These are phyloP conservation scores for Sycophaga agraensis DNA, from an alignment of 1,140 invertebrate genomes.

Conservation along the genomic window DNA sequence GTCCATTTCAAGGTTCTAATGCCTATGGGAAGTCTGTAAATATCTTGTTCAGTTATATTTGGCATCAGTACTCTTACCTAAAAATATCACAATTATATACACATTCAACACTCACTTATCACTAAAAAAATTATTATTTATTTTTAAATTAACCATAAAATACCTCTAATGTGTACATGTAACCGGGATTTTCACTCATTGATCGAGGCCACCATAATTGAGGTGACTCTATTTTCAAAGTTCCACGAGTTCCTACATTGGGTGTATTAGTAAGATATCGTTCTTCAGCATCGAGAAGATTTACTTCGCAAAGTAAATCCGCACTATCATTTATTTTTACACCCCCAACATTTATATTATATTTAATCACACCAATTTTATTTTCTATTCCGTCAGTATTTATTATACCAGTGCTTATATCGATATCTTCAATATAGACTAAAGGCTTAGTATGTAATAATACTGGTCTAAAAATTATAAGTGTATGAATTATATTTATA, in stretches of 20 bases:
- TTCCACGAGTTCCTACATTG: slow-evolving; percentile 57
- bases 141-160: background rate
- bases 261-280: slow-evolving; percentile 55
- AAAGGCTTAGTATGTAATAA: slow-evolving; percentile 83
- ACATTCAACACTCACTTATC: no score
- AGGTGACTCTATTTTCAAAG: slow-evolving; percentile 68
- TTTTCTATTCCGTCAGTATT: slow-evolving; percentile 60
- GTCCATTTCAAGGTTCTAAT: slow-evolving; percentile 81
- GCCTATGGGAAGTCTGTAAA: slow-evolving; percentile 83
- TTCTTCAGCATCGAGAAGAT: slow-evolving; percentile 59
- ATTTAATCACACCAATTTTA: no score
- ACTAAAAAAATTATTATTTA: background rate
- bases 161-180: slow-evolving; percentile 81
- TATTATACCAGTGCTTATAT: slow-evolving; percentile 71
- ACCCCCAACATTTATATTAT: slow-evolving; percentile 52
- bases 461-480: slow-evolving; percentile 63
- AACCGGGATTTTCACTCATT: slow-evolving; percentile 79
- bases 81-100: slow-evolving; percentile 20
- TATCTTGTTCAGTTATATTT: slow-evolving; percentile 64
- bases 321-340: slow-evolving; percentile 41
- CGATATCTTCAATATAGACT: slow-evolving; percentile 82
- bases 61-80: slow-evolving; percentile 59
- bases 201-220: slow-evolving; percentile 93
- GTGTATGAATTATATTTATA: background rate
- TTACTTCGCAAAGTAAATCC: slow-evolving; percentile 54